phyloP scores from a whole-genome alignment of 2,113 vertebrate genomes.

The Stercorarius parasiticus region DNA sequence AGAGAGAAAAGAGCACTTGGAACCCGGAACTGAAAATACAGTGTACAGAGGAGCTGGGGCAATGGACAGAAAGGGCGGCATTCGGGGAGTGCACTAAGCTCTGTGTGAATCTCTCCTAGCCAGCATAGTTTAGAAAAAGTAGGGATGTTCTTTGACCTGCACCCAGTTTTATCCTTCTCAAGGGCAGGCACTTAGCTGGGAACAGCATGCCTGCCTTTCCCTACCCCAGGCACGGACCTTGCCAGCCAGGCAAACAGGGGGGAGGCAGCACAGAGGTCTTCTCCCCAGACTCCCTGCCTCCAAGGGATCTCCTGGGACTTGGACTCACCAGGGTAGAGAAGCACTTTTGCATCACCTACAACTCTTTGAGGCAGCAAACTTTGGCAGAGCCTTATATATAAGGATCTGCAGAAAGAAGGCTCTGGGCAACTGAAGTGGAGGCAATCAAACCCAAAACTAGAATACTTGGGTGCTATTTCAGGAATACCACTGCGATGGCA shows the following conservation, averaged over 20 bases:
- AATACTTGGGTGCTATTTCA: neutral
- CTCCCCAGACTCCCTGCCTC: neutral
- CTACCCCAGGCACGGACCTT: neutral
- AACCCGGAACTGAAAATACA: neutral
- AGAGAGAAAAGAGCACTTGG: neutral
- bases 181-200: too few species aligned
- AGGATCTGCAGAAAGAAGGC: neutral
- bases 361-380: neutral
- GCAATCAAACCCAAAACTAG: neutral
- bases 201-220: neutral
- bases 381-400: neutral
- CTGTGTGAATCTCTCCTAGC: neutral
- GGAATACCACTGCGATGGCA: neutral
- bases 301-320: neutral
- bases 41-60: neutral
- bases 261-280: neutral
- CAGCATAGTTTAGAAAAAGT: neutral
- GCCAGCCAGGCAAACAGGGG: neutral
- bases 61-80: neutral
- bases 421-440: neutral
- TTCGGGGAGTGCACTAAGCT: neutral
- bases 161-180: neutral
- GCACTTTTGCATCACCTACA: neutral
- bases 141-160: neutral
- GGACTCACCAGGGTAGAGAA: neutral